Evolutionary conservation across 2,797 vertebrate genomes (phyloP).

Genomic region (Siniperca scherzeri): DNA sequence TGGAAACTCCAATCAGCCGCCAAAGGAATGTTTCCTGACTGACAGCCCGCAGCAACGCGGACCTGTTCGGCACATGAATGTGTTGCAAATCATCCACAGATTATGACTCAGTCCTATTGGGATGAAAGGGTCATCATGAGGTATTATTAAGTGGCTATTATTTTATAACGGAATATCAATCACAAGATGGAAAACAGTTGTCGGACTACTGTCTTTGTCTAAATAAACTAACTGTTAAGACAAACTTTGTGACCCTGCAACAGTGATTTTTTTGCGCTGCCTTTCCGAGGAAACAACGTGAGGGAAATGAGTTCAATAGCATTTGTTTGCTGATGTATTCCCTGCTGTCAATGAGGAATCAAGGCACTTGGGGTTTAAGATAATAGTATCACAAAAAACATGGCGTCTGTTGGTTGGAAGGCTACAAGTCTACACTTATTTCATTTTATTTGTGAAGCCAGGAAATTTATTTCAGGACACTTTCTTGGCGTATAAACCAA

Average conservation of each 20-base stretch:
- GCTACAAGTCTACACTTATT: not conserved
- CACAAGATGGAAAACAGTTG: not conserved
- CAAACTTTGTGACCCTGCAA: not conserved
- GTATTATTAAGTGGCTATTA: conserved; percentile 1
- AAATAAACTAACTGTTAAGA: not conserved
- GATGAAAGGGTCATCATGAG: not conserved
- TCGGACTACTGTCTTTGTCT: not conserved
- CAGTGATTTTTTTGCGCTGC: not conserved
- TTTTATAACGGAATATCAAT: conserved; percentile 18
- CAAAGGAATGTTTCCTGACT: conserved; percentile 47
- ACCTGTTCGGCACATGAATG: not conserved
- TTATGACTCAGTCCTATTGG: conserved; percentile 2
- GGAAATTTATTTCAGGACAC: not conserved
- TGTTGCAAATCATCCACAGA: conserved; percentile 27
- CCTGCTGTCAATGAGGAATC: not conserved
- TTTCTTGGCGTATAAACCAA: not conserved
- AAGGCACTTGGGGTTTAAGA: not conserved
- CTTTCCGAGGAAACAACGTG: not conserved
- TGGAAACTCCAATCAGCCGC: conserved; percentile 49
- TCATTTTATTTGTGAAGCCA: not conserved
- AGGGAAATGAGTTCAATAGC: not conserved
- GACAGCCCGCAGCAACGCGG: conserved; percentile 17
- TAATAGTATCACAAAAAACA: not conserved
- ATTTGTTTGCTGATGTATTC: not conserved
- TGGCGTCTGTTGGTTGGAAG: not conserved